Evolutionary conservation across 2,113 vertebrate species (phyloP), one percentile per base, ranked within the genome.

Genomic region (Caretta caretta): DNA sequence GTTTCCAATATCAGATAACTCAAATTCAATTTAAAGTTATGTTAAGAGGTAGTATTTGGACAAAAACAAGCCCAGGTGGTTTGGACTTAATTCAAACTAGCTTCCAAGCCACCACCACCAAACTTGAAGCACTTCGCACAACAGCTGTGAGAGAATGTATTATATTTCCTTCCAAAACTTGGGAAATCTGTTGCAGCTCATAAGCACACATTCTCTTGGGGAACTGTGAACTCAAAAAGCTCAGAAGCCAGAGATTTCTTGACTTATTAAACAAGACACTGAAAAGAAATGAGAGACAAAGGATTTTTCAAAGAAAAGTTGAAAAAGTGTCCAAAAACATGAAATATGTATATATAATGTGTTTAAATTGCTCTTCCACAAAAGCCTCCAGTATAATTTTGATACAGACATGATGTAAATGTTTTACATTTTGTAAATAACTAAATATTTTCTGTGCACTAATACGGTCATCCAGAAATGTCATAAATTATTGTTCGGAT

Each of bases 201-300:
- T 22, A 65, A 9, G 1, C 76, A 65, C 53, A 46, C 14, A 27
- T 49, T 72, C 49, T 94, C 84, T 89, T 56, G 89, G 95, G 89
- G 84, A 92, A 54, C 20, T 57, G 90, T 53, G 53, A 51, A 62
- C 51, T 94, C 90, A 42, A 49, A 54, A 72, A 72, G 83, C 35
- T 86, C 49, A 51, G 80, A 92, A 88, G 78, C 86, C 57, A n/a
- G 57, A 92, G 87, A 83, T 79, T 35, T 88, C 88, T 76, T 85
- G 92, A 95, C 89, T 92, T 93, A 91, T 92, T 93, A 91, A 96
- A 95, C 80, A 92, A 92, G 94, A 97, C 92, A 93, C 69, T 75
- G 75, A 87, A 96, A 93, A 87, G 85, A 91, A 89, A 90, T 16
- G n/a, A 38, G 42, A 92, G 83, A 53, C 54, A 75, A 42, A 25